phyloP scores from a whole-genome alignment of 1,140 invertebrate species.

The Coptotermes formosanus region DNA sequence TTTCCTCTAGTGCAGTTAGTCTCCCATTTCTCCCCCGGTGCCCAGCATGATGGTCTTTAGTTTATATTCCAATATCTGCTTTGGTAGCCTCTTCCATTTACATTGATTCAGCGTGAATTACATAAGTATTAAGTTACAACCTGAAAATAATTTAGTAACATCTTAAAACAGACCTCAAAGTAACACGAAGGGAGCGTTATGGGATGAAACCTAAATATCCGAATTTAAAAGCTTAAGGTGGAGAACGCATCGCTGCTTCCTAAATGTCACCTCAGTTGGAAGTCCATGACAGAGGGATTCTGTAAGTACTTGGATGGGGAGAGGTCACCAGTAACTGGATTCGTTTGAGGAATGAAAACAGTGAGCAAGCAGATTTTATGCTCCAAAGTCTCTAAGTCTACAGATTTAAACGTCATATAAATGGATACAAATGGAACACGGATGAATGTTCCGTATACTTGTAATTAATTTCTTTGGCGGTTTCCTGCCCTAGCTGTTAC shows the following conservation, averaged over 20 bases:
- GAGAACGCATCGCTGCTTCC: not conserved
- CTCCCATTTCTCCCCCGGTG: no score
- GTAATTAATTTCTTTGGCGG: conserved; percentile 22
- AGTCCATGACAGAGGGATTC: not conserved
- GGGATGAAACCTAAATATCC: not conserved
- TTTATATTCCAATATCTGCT: no score
- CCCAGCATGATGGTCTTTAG: no score
- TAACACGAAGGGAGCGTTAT: not conserved
- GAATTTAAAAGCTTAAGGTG: not conserved
- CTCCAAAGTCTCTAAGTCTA: not conserved
- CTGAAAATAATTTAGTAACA: no score
- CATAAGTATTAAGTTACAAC: no score
- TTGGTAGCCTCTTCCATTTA: no score
- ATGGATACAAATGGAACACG: conserved; percentile 20
- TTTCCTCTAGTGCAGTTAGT: no score
- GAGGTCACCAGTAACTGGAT: conserved; percentile 8
- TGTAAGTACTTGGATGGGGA: not conserved
- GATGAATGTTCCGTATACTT: not conserved
- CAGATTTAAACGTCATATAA: conserved; percentile 20
- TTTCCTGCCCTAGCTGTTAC: not conserved
- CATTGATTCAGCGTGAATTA: no score
- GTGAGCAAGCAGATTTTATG: conserved; percentile 14
- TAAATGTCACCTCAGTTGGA: not conserved
- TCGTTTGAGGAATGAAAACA: not conserved
- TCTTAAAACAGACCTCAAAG: no score